Base-by-base conservation (phyloP, 37 sponge, comb jelly and placozoan species). In the Chondrilla cf. caribensis region DNA sequence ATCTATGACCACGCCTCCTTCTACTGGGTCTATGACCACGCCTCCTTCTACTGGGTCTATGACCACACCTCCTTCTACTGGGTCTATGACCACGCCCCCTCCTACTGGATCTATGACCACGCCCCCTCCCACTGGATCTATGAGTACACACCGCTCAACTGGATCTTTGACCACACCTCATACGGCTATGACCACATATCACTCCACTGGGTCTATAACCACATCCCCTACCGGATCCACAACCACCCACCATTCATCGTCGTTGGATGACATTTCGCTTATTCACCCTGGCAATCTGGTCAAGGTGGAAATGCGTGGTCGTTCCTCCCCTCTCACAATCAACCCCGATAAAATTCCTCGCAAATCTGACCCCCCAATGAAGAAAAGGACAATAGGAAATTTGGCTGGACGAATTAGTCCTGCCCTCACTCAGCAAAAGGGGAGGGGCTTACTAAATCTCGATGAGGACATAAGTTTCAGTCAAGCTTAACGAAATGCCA, bases 261-360 rank as follows among this genome's bases (percentile, higher is more conserved):
- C 51, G 11, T 28, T 67, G 35, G 68, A 67, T 28, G 68, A 67
- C 29, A 26, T 67, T 67, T 8, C 44, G 15, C 1, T 38, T 17
- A 40, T 3, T 19, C 76, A 73, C 2, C 17, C 43, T 0, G 76
- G 36, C 38, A 73, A 40, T 38, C n/a, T 15, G 8, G 44, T 73
- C 24, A 73, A 73, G 44, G 24, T 11, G 21, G 76, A 42, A 40
- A 3, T 6, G 7, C 68, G 76, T 43, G 76, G 76, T 19, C 41
- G 76, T 17, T 73, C 76, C 2, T 73, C 76, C 0, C 44, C 76
- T 9, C 41, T 42, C 71, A 57, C 84, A 14, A 60, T 81, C 9
- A 75, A 81, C 0, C 33, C 68, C 18, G 92, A 91, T 35, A 87
- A 91, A 51, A 91, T 87, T 36, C 92, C 92, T 9, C 88, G 92